These are phyloP conservation scores for Macaria liturata DNA, from an alignment of 2,888 invertebrate species.

Conservation along the genomic window DNA sequence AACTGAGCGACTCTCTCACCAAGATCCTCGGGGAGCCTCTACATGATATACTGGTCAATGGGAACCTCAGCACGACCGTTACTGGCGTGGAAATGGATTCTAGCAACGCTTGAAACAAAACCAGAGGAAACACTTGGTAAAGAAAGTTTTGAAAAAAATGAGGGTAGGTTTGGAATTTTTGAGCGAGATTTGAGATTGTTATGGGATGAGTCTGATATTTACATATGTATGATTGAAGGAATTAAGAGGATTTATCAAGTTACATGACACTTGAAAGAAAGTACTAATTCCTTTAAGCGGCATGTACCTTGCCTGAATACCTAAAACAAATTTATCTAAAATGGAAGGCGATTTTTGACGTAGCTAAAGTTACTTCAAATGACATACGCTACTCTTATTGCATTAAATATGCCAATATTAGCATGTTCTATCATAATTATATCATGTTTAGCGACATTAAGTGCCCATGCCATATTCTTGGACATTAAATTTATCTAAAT, in stretches of 20 bases:
- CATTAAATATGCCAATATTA: not conserved
- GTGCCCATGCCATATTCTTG: not conserved
- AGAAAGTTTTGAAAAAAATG: not conserved
- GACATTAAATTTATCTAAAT: not conserved
- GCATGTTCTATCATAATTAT: not conserved
- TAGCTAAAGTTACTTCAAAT: too few relatives aligned
- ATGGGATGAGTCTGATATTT: too few relatives aligned
- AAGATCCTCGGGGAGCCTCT: conserved; percentile 89
- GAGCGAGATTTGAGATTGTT: too few relatives aligned
- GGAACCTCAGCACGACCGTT: conserved; percentile 91
- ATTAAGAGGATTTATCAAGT: too few relatives aligned
- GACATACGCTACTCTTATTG: not conserved
- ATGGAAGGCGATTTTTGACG: too few relatives aligned
- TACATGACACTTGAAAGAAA: too few relatives aligned
- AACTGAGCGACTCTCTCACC: conserved; percentile 90
- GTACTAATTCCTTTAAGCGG: too few relatives aligned
- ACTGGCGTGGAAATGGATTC: conserved; percentile 91
- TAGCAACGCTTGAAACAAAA: conserved; percentile 86
- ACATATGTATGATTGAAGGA: too few relatives aligned
- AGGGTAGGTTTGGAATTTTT: not conserved
- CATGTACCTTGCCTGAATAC: too few relatives aligned
- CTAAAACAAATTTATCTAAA: too few relatives aligned
- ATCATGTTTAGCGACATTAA: not conserved
- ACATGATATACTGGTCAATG: conserved; percentile 85
- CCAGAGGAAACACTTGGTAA: not conserved